Percentiles rank a stretch among this genome's conserved stretches.
phyloP scores from a whole-genome alignment of 2,888 invertebrate species.

The Heliconius ismenius region DNA sequence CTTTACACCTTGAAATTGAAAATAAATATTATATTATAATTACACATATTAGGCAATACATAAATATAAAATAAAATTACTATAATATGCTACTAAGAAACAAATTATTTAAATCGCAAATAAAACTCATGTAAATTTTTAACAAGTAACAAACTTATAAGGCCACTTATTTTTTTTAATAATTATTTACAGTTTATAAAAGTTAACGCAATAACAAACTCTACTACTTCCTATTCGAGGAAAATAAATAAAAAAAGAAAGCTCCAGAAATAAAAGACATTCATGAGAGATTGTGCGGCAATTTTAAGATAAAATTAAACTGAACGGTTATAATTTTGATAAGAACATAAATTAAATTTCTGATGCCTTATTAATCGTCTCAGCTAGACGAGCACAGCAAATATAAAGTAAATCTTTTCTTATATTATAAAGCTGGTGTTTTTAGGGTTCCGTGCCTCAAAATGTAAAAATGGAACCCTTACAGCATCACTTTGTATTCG shows the following conservation, averaged over 20 bases:
- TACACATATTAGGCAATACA: not conserved
- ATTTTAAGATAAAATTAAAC: constrained; percentile 5
- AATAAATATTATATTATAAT: not conserved
- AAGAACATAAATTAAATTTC: constrained; percentile 1
- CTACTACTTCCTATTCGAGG: constrained; percentile 11
- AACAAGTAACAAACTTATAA: not conserved
- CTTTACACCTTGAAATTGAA: not conserved
- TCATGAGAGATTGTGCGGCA: constrained; percentile 1
- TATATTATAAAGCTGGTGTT: not conserved
- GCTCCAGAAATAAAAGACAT: constrained; percentile 1
- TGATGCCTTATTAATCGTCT: not conserved
- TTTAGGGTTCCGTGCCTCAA: not conserved
- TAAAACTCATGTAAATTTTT: not conserved
- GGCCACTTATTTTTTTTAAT: not conserved
- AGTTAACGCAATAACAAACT: not conserved
- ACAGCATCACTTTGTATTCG: too few relatives aligned
- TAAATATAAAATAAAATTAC: not conserved
- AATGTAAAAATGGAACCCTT: not conserved
- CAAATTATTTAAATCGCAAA: not conserved
- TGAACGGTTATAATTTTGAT: not conserved
- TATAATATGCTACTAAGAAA: not conserved
- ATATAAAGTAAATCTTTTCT: not conserved
- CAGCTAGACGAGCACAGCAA: not conserved
- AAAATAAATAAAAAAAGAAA: constrained; percentile 12
- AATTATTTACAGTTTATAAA: not conserved